Conservation (phyloP, 2,888 invertebrate genomes). For the Omphaloscelis lunosa region DNA sequence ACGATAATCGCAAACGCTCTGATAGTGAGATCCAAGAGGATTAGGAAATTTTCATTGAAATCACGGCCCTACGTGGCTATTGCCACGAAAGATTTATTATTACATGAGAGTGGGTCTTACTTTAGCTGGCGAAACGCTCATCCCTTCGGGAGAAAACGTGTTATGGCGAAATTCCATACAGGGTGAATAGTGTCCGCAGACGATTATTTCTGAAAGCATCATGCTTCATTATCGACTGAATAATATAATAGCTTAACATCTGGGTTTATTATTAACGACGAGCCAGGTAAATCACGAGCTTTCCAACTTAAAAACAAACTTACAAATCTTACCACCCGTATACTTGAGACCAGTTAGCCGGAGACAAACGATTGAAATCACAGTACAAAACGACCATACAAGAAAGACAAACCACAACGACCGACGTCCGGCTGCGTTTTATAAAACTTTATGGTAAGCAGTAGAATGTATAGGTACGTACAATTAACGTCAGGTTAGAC, state of each 20-base stretch:
- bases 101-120: neutral
- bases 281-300: neutral
- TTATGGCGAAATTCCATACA: neutral
- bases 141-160: neutral
- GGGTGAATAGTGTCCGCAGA: neutral
- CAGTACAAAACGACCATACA: slow-evolving; percentile 39
- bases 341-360: slow-evolving; percentile 22
- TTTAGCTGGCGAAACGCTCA: neutral
- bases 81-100: neutral
- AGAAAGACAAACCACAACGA: slow-evolving; percentile 35
- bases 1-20: neutral
- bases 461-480: slow-evolving; percentile 12
- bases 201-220: neutral
- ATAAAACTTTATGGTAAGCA: slow-evolving; percentile 7
- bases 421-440: slow-evolving; percentile 24
- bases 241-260: neutral
- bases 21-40: neutral
- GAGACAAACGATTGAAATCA: slow-evolving; percentile 37
- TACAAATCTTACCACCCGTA: neutral
- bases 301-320: neutral
- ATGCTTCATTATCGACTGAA: neutral
- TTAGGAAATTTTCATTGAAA: neutral
- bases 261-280: neutral
- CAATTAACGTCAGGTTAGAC: slow-evolving; percentile 8
- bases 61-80: neutral